A percentile compares a stretch with the other conserved stretches of the same genome.
Evolutionary conservation across 2,113 vertebrate species (phyloP).

Genomic region (Pelodiscus sinensis): DNA sequence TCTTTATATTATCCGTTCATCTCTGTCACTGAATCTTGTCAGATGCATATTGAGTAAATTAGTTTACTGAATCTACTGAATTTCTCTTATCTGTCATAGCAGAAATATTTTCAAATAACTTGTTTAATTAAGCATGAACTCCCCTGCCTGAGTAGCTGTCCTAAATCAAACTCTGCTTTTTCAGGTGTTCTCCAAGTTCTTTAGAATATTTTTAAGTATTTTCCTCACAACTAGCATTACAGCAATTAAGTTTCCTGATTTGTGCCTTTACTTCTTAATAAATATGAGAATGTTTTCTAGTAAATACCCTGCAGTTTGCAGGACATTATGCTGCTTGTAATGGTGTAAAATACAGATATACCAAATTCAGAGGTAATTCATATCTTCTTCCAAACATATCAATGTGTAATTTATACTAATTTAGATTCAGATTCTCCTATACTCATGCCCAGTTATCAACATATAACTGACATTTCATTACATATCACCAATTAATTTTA

Average conservation of each 20-base stretch:
- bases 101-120: slow-evolving; percentile 36
- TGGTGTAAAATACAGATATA: not conserved
- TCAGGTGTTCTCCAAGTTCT: slow-evolving; percentile 26
- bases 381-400: not conserved
- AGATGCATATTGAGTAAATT: slow-evolving; percentile 5
- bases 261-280: fast-evolving
- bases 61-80: not conserved
- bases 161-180: slow-evolving; percentile 45
- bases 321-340: not conserved
- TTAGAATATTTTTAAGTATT: not conserved
- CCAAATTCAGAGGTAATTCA: not conserved
- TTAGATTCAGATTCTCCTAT: not conserved
- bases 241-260: not conserved
- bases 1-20: slow-evolving; percentile 2
- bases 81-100: slow-evolving; percentile 26
- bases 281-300: not conserved
- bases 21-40: not conserved
- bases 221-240: fast-evolving
- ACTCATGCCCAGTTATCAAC: not conserved
- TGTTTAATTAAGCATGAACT: slow-evolving; percentile 34
- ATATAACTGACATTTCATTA: not conserved
- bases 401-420: not conserved
- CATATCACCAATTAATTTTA: not conserved
- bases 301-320: not conserved
- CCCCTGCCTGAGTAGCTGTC: slow-evolving; percentile 13